phyloP scores from a whole-genome alignment of 2,113 vertebrate species.

The Cromileptes altivelis region DNA sequence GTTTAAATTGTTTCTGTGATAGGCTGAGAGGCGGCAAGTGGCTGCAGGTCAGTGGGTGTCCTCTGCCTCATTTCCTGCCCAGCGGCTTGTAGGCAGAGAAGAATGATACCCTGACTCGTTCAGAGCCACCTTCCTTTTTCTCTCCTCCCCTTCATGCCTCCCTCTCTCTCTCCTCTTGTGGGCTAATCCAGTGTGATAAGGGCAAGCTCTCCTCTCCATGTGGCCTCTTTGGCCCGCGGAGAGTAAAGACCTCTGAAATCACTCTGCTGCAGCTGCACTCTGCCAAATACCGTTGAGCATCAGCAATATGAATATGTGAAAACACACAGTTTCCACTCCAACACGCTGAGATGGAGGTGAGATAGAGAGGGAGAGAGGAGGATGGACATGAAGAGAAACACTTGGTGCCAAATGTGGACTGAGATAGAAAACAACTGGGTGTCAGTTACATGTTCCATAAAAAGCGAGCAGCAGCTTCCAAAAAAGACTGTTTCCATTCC shows the following conservation, averaged over 20 bases:
- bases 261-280: slow-evolving; percentile 39
- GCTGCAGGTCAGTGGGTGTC: slow-evolving; percentile 76
- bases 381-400: not conserved
- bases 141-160: slow-evolving; percentile 37
- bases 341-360: slow-evolving; percentile 21
- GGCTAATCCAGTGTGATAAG: slow-evolving; percentile 64
- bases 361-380: not conserved
- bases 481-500: not conserved
- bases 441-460: not conserved
- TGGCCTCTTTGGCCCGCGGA: slow-evolving; percentile 58
- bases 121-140: slow-evolving; percentile 44
- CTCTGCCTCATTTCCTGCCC: slow-evolving; percentile 77
- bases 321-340: slow-evolving; percentile 33
- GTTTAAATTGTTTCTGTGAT: slow-evolving; percentile 77
- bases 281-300: slow-evolving; percentile 39
- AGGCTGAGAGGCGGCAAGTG: slow-evolving; percentile 66
- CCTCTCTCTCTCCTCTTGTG: slow-evolving; percentile 27
- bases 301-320: slow-evolving; percentile 41
- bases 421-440: not conserved
- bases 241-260: slow-evolving; percentile 63
- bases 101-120: slow-evolving; percentile 56
- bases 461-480: not conserved
- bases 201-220: slow-evolving; percentile 54
- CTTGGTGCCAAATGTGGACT: not conserved
- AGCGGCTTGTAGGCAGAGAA: slow-evolving; percentile 50